Base-by-base conservation (phyloP, 1,140 invertebrate species). In the Drosophila aff. region DNA sequence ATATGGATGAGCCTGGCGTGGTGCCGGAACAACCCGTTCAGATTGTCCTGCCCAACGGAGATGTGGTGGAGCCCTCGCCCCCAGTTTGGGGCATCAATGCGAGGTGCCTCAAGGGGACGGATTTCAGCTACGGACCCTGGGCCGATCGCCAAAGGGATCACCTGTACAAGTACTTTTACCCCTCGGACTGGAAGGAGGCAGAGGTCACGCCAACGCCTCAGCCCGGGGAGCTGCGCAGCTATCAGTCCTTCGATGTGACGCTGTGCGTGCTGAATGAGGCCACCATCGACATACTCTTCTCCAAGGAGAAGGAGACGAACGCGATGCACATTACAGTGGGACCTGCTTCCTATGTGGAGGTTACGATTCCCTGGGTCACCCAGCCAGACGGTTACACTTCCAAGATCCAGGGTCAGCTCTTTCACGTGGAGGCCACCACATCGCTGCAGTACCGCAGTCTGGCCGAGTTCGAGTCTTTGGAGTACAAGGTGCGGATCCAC, bases 41-140 rank as follows among this genome's bases (percentile, higher is more conserved):
- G 93, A 95, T 98, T n/a, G 96, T 97, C 80, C 92, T 99, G 58
- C 97, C 97, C 1, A 98, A 99, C 94, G 98, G 98, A 0, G 98
- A 99, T 93, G 96, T 98, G 55, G 96, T 98, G 8, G 96, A 98
- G 87, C 96, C 97, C 16, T 97, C 97, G 67, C 97, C 97, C 16
- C 98, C 98, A 0, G 97, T 98, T 76, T 98, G 98, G 97, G 98
- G 98, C 4, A 95, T 99, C 6, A 98, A 99, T 93, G 97, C 99
- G 21, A 98, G 98, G 93, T 99, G 98, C 94, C 97, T 98, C 3
- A 99, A 99, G 94, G 98, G 95, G 26, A 99, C 99, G 0, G 98
- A 99, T 92, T 98, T 99, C 81, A 99, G 98, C 93, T 99, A 99
- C 90, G 99, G 99, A 3, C 98, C 99, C 6, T 99, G 98, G 98